Evolutionary conservation across 2,113 vertebrate genomes (phyloP).

Genomic region (Todiramphus saurophagus): DNA sequence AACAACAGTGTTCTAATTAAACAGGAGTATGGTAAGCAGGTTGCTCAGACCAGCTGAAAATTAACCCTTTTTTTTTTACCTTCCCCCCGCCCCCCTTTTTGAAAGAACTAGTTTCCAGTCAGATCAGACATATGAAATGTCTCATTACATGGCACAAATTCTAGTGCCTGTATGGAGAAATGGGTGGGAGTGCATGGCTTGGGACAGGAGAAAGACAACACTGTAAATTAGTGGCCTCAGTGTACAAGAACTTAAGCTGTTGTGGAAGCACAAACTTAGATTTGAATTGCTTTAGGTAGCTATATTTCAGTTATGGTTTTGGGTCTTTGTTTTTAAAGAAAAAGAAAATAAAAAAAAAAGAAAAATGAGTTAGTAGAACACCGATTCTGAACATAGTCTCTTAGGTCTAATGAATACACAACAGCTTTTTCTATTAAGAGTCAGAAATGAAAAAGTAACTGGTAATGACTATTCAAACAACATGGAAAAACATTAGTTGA

Average conservation of each 20-base stretch:
- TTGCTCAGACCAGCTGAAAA: slow-evolving; percentile 52
- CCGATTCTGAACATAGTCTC: not conserved
- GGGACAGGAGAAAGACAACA: not conserved
- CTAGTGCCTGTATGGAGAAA: not conserved
- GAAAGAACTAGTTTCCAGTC: not conserved
- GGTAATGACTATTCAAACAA: not conserved
- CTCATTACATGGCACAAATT: not conserved
- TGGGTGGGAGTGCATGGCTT: not conserved
- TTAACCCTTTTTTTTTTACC: not conserved
- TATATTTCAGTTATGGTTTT: not conserved
- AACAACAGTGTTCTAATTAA: slow-evolving; percentile 68
- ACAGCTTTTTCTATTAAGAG: not conserved
- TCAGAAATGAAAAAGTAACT: not conserved
- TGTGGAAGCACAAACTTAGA: not conserved
- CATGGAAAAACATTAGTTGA: not conserved
- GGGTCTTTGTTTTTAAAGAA: not conserved
- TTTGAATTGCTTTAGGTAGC: not conserved
- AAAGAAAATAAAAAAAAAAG: not conserved
- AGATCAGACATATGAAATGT: not conserved
- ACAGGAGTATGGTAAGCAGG: slow-evolving; percentile 57
- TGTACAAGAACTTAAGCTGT: not conserved
- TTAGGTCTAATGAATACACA: not conserved
- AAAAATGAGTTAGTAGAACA: not conserved
- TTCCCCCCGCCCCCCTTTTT: not conserved
- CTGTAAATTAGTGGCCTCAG: not conserved